Evolutionary conservation across 2,888 invertebrate genomes (phyloP), one percentile per base, ranked within the genome.

Genomic region (Himalopsyche japonica): DNA sequence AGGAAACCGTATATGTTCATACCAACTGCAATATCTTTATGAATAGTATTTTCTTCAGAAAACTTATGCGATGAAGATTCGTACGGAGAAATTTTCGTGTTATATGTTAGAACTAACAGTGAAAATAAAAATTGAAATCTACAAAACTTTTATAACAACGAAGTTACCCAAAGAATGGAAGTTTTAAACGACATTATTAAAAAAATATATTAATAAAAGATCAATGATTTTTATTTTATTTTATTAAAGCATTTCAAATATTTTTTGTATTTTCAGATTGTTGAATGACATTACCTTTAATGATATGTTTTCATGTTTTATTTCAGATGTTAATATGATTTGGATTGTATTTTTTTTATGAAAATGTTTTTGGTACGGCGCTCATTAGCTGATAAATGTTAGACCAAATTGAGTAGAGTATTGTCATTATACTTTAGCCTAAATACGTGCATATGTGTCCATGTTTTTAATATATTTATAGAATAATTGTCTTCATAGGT

Each of bases 321-420:
- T 79, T 84, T 84, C 84, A 84, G 84, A 84, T 76, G 81, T 84
- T 84, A 20, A 84, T 84, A 64, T 76, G 49, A 78, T 84, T 84
- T 84, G 84, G 84, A 84, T 84, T 84, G 84, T 84, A 57, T 84
- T 81, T 84, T 83, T 32, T 84, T 84, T 76, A 48, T 81, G 64
- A 81, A 79, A 84, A 84, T 84, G 80, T 84, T 57, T 57, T 78
- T 81, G 78, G 78, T 84, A 81, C 80, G 43, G 81, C 78, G 84
- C 84, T 84, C 78, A 81, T 37, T 84, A 84, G 84, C 81, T 84
- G 84, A 78, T 84, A 81, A 37, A 84, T 81, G 84, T 81, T 84
- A 84, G 84, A 81, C 81, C 76, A 32, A 32, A 80, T 27, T 49
- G 27, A 27, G 80, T 83, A 80, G 80, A 70, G 64, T 37, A 80